Evolutionary conservation across 1,140 invertebrate species (phyloP), one percentile per base, ranked within the genome.

Genomic region (Zaprionus vittiger): DNA sequence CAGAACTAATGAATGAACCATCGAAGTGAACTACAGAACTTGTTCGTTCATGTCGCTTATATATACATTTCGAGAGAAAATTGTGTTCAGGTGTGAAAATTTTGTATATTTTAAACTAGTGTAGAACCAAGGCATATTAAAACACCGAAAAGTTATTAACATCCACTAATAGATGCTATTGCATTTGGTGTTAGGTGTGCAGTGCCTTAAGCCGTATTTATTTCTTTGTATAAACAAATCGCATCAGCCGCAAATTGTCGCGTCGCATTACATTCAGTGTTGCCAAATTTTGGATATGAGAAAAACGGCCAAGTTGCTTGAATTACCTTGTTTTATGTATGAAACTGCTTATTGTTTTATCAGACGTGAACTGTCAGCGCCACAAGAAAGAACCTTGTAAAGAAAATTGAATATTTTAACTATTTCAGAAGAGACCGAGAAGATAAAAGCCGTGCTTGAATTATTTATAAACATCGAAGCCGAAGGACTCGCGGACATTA

Each of bases 231-330:
- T 52, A 56, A 71, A 66, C 56, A 70, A 64, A 69, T 62, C 34
- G n/a, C 31, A 26, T 34, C 64, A 73, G 61, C 81, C 81, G 73
- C 77, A 83, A 79, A 83, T 64, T 80, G 67, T 83, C 81, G 81
- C 81, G 81, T 83, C 81, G 81, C 81, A 84, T 83, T 84, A 84
- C 77, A 61, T 77, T 63, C 55, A 85, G 74, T 81, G 82, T 76
- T 84, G 82, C 79, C 82, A 81, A 71, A 74, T 78, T 73, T 72
- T 65, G 68, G 12, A 62, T 66, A 59, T 49, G 68, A 55, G 28
- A 67, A 57, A 47, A 66, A 47, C 52, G 38, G 34, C 61, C 37
- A 64, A n/a, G n/a, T 71, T 14, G 12, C 4, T 14, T n/a, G 41
- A 61, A 61, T 31, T 22, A 28, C 24, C 17, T 20, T 28, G 17